Evolutionary conservation across 2,797 vertebrate species (phyloP), one percentile per base, ranked within the genome.

Genomic region (Tarsius wallacei): DNA sequence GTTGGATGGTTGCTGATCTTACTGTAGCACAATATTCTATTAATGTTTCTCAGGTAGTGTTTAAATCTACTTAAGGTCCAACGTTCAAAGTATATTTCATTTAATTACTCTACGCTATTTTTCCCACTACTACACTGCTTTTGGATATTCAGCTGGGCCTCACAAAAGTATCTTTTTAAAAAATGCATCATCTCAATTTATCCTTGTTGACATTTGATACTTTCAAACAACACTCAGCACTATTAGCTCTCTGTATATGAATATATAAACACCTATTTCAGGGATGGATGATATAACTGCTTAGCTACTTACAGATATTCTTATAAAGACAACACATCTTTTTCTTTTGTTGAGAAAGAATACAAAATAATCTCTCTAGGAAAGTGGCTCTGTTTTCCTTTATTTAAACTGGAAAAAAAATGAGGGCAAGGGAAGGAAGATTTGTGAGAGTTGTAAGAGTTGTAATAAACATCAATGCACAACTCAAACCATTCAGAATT

Each of bases 401-500:
- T 83, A 93, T 93, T 87, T 94, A 97, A 92, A 97, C 92, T 64
- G 24, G 84, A n/a, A 82, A 66, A 36, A 59, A 66, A n/a, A 92
- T 68, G 47, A 21, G 31, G 10, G 14, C 19, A n/a, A 71, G 28
- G 47, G 21, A 59, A 95, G 91, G 19, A 66, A 71, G 42, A 61
- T 74, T 1, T 21, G 7, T 31, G 17, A 91, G 87, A 61, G 64
- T 78, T 93, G 53, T 33, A 91, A 85, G 96, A 85, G 82, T 85
- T 93, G 21, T 93, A 93, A 95, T 95, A 82, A 97, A 82, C 47
- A 94, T 51, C 96, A 98, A 93, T 92, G 93, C 42, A 96, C 89
- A 96, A 90, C 98, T 91, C 94, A 96, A 95, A 93, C 90, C 96
- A 96, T 93, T 97, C 80, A 97, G 90, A 98, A 61, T 22, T 83